Evolutionary conservation across 2,888 invertebrate species (phyloP).

Genomic region (Lutraria lutraria): DNA sequence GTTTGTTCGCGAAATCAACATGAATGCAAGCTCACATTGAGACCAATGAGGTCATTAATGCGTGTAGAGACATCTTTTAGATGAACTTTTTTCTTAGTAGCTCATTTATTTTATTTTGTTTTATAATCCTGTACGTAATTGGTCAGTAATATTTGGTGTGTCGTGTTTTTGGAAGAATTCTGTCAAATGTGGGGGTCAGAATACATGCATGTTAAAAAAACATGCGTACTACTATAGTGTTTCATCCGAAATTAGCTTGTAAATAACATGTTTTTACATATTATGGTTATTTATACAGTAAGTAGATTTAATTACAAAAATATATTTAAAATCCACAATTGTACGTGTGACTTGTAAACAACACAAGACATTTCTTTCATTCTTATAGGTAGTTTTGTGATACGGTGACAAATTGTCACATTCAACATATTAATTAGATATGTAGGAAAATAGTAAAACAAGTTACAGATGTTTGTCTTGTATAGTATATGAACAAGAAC

Average conservation of each 20-base stretch:
- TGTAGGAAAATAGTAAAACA: no score
- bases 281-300: constrained; percentile 5
- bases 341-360: neutral
- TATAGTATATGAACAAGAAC: no score
- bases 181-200: neutral
- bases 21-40: neutral
- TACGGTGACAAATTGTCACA: no score
- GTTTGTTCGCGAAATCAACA: neutral
- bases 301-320: constrained; percentile 5
- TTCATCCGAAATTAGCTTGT: neutral
- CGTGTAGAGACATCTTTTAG: neutral
- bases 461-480: no score
- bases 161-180: neutral
- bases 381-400: no score
- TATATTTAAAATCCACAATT: constrained; percentile 11
- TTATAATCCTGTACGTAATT: neutral
- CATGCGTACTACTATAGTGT: neutral
- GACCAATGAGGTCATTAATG: neutral
- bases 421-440: no score
- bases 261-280: neutral
- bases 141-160: constrained; percentile 6
- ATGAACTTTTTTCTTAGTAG: constrained; percentile 19
- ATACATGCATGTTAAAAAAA: neutral
- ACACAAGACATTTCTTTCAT: no score
- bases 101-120: constrained; percentile 15